Evolutionary conservation across 2,797 vertebrate genomes (phyloP).

Genomic region (Danio tinwini): DNA sequence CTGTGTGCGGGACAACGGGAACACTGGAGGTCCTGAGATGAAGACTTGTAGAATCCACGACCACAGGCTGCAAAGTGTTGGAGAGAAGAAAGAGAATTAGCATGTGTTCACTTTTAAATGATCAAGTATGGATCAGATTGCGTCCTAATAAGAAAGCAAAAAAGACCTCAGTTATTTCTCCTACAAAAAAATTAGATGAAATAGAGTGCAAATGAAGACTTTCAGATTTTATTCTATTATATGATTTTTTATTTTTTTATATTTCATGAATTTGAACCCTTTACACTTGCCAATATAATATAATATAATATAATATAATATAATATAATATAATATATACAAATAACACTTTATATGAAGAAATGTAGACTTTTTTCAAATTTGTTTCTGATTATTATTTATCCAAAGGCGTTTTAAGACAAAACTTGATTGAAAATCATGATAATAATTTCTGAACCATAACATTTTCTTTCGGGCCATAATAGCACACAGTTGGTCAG

Average conservation of each 20-base stretch:
- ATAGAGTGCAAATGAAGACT: not conserved
- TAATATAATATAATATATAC: not conserved
- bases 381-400: not conserved
- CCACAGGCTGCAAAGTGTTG: conserved; percentile 83
- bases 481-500: conserved; percentile 29
- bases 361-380: no score
- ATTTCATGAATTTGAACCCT: no score
- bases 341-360: not conserved
- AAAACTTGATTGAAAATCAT: not conserved
- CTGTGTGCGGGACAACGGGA: conserved; percentile 96
- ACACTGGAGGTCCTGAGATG: conserved; percentile 97
- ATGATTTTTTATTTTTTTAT: no score
- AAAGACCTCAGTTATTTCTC: not conserved
- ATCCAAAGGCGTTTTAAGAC: not conserved
- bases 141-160: not conserved
- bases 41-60: conserved; percentile 97
- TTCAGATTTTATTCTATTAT: no score
- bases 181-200: not conserved
- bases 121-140: conserved; percentile 59
- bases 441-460: not conserved
- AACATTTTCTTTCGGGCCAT: not conserved
- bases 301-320: not conserved
- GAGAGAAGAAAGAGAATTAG: conserved; percentile 33
- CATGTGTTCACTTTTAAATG: conserved; percentile 10
- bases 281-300: no score